Base-by-base conservation (phyloP, 2,113 vertebrate genomes). In the Onychostruthus taczanowskii region DNA sequence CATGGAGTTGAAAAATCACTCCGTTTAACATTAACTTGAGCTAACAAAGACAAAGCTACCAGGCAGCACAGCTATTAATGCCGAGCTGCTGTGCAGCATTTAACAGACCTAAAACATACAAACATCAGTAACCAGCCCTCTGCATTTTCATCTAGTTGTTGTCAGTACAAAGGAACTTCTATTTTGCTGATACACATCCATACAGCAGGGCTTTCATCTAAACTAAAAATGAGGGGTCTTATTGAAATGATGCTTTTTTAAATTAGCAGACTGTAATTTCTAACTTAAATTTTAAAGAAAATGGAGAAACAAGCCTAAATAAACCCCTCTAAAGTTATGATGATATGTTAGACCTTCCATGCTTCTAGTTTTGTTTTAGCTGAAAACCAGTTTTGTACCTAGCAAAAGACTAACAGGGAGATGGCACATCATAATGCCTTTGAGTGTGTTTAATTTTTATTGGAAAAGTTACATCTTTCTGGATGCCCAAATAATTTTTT, bases 31-130 rank as follows among this genome's bases (percentile, higher is more conserved):
- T 41, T 78, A 76, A 55, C 47, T 85, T 79, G 43, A 58, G 9
- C 43, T 80, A 90, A 93, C n/a, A 28, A 24, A 93, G 58, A 66
- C 16, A 85, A 66, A 84, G 35, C 8, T 67, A 44, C 8, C 37
- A 62, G 46, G 16, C 15, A 77, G 11, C 43, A 73, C 4, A 17
- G 31, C 58, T 88, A 49, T 61, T 79, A 89, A 72, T 56, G 39
- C 17, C 0, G 0, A n/a, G 31, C 6, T 80, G 30, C 39, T 74
- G 28, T 70, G 13, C 27, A 68, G 37, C 3, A 2, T 88, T 73
- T 92, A 89, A 39, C 50, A 74, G 63, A 84, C 30, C 27, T 33
- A 43, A 50, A 81, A 33, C 8, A 50, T 15, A 27, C 23, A 59
- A 77, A 55, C 43, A 44, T 35, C 76, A 84, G 23, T 55, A 81